Evolutionary conservation across 2,888 invertebrate genomes (phyloP).

Genomic region (Leptothorax acervorum): DNA sequence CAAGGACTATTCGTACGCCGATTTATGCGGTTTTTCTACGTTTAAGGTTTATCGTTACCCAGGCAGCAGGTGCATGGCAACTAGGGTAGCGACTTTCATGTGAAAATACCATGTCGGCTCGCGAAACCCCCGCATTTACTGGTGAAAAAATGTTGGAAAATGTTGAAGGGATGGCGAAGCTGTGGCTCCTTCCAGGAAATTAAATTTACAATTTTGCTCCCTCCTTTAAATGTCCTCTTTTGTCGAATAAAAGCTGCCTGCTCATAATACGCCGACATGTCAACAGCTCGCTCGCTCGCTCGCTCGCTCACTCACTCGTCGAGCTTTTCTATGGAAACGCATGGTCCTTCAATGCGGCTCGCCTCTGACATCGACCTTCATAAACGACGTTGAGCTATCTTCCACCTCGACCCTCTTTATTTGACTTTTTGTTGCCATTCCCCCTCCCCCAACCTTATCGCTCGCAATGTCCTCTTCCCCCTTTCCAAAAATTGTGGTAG

Average conservation of each 20-base stretch:
- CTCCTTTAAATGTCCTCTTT: constrained; percentile 75
- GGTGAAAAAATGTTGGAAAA: constrained; percentile 42
- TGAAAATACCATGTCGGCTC: constrained; percentile 42
- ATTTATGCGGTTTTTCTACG: constrained; percentile 33
- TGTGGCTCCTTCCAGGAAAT: constrained; percentile 69
- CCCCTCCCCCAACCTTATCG: constrained; percentile 4
- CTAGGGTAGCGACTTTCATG: constrained; percentile 26
- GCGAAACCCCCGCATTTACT: background rate
- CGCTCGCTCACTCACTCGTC: constrained; percentile 62
- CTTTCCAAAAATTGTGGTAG: constrained; percentile 63
- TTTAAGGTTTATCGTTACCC: constrained; percentile 40
- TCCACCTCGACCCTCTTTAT: too few species aligned
- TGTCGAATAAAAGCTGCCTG: constrained; percentile 76
- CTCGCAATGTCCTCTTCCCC: background rate
- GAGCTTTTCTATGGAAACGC: constrained; percentile 70
- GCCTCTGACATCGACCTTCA: constrained; percentile 50
- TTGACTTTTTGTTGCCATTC: constrained; percentile 1
- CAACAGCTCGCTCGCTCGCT: constrained; percentile 71
- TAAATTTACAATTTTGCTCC: constrained; percentile 77
- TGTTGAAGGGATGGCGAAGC: constrained; percentile 18
- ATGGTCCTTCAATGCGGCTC: constrained; percentile 68
- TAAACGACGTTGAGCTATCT: too few species aligned
- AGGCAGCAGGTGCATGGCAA: constrained; percentile 49
- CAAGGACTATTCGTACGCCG: constrained; percentile 3
- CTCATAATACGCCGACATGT: constrained; percentile 76